Percentiles rank a stretch among this genome's conserved stretches.
These are phyloP conservation scores for Rhingia campestris DNA, from an alignment of 2,888 invertebrate genomes.

Conservation along the genomic window DNA sequence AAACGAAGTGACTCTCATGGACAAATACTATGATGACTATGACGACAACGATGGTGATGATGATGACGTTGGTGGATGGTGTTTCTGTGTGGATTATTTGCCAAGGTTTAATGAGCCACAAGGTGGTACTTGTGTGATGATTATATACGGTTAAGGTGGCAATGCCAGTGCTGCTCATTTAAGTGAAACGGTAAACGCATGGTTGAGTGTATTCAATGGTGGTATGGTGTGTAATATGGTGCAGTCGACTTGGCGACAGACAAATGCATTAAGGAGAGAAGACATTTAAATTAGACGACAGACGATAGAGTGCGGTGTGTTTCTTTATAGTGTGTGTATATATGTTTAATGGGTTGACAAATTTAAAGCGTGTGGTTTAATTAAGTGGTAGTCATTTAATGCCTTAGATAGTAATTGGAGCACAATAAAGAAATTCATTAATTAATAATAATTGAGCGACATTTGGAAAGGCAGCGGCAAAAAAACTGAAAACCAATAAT, in stretches of 20 bases:
- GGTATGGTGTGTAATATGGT: slow-evolving; percentile 5
- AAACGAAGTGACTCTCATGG: slow-evolving; percentile 40
- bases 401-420: slow-evolving; percentile 41
- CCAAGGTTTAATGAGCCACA: slow-evolving; percentile 65
- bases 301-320: slow-evolving; percentile 1
- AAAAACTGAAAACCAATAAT: neutral
- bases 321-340: slow-evolving; percentile 17
- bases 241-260: slow-evolving; percentile 39
- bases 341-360: slow-evolving; percentile 58
- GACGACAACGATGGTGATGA: slow-evolving; percentile 2
- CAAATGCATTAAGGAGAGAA: slow-evolving; percentile 43
- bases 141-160: slow-evolving; percentile 59
- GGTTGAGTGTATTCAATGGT: slow-evolving; percentile 54
- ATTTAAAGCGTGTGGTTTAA: slow-evolving; percentile 47
- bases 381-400: slow-evolving; percentile 21
- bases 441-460: slow-evolving; percentile 29
- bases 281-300: slow-evolving; percentile 31
- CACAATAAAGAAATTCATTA: slow-evolving; percentile 42
- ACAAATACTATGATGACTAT: slow-evolving; percentile 17
- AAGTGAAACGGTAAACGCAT: slow-evolving; percentile 64
- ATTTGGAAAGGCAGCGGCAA: neutral
- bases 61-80: slow-evolving; percentile 28
- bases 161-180: slow-evolving; percentile 56
- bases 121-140: slow-evolving; percentile 61
- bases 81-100: slow-evolving; percentile 46